Conservation (phyloP, 1,140 invertebrate genomes). For the Caenorhabditis briggsae region DNA sequence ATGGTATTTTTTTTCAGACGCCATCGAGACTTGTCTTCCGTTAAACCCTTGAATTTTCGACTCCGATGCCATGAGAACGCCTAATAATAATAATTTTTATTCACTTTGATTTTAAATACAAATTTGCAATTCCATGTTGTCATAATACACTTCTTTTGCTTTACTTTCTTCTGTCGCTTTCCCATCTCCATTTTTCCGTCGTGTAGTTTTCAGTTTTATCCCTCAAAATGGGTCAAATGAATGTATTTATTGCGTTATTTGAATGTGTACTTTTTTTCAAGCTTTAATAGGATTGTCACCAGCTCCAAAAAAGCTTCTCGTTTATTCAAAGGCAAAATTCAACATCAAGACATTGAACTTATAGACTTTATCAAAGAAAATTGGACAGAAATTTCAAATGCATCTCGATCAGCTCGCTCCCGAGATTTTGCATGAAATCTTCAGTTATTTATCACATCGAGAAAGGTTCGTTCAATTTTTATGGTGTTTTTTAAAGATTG, state of each 20-base stretch:
- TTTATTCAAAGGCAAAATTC: too few species aligned
- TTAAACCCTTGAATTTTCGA: neutral
- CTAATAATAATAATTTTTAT: neutral
- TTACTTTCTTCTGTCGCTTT: slow-evolving; percentile 25
- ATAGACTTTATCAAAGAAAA: too few species aligned
- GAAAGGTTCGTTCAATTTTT: neutral
- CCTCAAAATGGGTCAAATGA: slow-evolving; percentile 8
- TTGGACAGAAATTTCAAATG: neutral
- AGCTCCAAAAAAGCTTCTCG: too few species aligned
- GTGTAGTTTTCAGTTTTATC: slow-evolving; percentile 54
- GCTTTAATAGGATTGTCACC: too few species aligned
- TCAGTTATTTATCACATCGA: neutral
- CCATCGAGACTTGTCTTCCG: slow-evolving; percentile 36
- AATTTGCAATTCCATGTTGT: neutral
- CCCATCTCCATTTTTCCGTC: neutral
- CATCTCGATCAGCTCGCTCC: neutral
- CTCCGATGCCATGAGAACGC: neutral
- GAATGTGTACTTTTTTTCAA: too few species aligned
- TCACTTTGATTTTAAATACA: neutral
- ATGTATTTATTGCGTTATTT: neutral
- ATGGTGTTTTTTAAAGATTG: neutral
- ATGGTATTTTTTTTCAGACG: neutral
- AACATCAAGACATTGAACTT: too few species aligned
- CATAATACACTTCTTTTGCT: slow-evolving; percentile 30
- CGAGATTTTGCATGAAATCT: neutral